Evolutionary conservation across 2,888 invertebrate genomes (phyloP).

Genomic region (Hydriomena furcata): DNA sequence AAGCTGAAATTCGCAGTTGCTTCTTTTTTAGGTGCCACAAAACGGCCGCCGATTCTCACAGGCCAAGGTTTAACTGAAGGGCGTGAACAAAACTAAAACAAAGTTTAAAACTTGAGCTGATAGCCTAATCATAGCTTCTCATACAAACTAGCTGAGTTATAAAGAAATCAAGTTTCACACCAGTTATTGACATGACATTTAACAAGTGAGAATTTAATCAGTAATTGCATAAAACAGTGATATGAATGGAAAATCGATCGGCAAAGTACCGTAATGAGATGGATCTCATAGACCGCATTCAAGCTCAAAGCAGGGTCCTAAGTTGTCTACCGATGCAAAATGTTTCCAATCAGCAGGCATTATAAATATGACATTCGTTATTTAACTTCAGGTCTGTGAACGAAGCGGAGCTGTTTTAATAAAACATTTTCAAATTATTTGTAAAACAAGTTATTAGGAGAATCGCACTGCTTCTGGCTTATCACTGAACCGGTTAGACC

Average conservation of each 20-base stretch:
- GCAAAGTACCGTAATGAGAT: conserved; percentile 62
- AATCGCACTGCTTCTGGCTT: too few species aligned
- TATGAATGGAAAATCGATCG: conserved; percentile 43
- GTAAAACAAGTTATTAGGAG: too few species aligned
- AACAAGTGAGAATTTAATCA: conserved; percentile 32
- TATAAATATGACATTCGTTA: too few species aligned
- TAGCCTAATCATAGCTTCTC: conserved; percentile 30
- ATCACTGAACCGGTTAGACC: too few species aligned
- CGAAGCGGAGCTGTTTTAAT: too few species aligned
- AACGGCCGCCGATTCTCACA: conserved; percentile 1
- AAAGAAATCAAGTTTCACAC: conserved; percentile 25
- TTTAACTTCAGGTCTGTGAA: too few species aligned
- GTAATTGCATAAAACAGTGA: conserved; percentile 24
- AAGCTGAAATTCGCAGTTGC: background rate
- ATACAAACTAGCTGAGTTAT: conserved; percentile 20
- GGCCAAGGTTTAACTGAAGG: conserved; percentile 31
- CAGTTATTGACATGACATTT: conserved; percentile 18
- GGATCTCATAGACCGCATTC: conserved; percentile 48
- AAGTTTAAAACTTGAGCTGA: conserved; percentile 30
- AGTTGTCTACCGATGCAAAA: too few species aligned
- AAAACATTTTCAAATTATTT: too few species aligned
- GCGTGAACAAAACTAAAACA: conserved; percentile 41
- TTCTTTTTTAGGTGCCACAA: background rate
- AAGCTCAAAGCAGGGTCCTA: background rate
- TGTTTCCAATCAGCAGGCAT: too few species aligned